Conservation (phyloP, 2,797 vertebrate species). For the Thalassophryne amazonica region DNA sequence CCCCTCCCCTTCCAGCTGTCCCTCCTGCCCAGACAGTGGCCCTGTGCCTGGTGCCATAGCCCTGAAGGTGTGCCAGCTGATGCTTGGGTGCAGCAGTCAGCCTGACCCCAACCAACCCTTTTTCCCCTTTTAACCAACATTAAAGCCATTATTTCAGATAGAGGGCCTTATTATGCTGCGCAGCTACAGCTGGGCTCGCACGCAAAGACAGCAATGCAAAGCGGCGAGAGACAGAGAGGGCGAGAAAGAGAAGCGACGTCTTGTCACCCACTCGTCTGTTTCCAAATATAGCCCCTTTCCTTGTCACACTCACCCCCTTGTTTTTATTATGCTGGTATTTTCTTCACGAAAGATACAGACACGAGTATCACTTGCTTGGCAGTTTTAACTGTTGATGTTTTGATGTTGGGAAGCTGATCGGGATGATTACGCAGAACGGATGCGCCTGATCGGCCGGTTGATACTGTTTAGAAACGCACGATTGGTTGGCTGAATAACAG, state of each 20-base stretch:
- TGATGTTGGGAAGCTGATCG: constrained; percentile 31
- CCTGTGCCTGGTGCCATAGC: constrained; percentile 61
- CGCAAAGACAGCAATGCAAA: background rate
- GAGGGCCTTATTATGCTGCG: constrained; percentile 59
- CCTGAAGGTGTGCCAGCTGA: constrained; percentile 61
- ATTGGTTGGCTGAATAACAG: constrained; percentile 22
- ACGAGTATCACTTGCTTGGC: constrained; percentile 1
- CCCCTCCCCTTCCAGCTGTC: constrained; percentile 52
- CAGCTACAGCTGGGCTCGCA: constrained; percentile 54
- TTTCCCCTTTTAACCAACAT: constrained; percentile 50
- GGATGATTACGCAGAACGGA: constrained; percentile 29
- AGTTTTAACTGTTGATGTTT: constrained; percentile 40
- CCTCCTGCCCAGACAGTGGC: constrained; percentile 62
- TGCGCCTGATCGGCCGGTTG: constrained; percentile 32
- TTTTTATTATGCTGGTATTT: constrained; percentile 52
- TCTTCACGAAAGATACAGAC: constrained; percentile 27
- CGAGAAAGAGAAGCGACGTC: constrained; percentile 25
- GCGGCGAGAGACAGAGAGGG: constrained; percentile 4
- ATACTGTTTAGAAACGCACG: constrained; percentile 12
- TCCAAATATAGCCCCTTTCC: constrained; percentile 61
- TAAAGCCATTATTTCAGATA: constrained; percentile 53
- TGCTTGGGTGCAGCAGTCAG: constrained; percentile 42
- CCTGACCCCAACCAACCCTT: constrained; percentile 42
- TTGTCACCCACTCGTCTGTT: constrained; percentile 40
- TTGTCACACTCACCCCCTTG: constrained; percentile 27